A percentile compares a stretch with the other conserved stretches of the same genome.
These are phyloP conservation scores for Apotomis turbidana DNA, from an alignment of 2,888 invertebrate species.

Conservation along the genomic window DNA sequence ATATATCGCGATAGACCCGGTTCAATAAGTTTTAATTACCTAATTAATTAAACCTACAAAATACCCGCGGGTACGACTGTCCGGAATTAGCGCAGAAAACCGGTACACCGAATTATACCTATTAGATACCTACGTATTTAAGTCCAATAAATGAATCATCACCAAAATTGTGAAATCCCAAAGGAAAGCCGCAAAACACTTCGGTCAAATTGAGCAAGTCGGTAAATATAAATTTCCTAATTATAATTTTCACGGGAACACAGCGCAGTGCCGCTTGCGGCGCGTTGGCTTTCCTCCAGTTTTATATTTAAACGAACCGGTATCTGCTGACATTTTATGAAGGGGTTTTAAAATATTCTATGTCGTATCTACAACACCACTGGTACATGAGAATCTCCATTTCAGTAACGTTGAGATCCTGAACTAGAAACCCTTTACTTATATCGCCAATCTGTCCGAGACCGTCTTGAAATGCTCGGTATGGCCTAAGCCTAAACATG, in stretches of 20 bases:
- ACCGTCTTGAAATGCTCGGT: too few species aligned
- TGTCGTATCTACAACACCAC: not conserved
- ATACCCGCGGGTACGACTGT: too few species aligned
- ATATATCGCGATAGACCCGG: too few species aligned
- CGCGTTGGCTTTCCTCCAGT: slow-evolving; percentile 68
- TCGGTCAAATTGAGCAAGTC: slow-evolving; percentile 34
- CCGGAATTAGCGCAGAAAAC: too few species aligned
- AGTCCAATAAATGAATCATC: not conserved
- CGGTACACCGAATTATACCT: too few species aligned
- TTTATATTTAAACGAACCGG: slow-evolving; percentile 42
- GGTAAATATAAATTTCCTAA: slow-evolving; percentile 75
- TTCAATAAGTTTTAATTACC: too few species aligned
- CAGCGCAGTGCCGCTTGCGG: slow-evolving; percentile 60
- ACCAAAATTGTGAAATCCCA: not conserved
- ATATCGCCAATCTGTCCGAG: too few species aligned
- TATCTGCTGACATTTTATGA: slow-evolving; percentile 42
- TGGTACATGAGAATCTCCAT: not conserved
- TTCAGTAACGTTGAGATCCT: not conserved
- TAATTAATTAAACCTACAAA: too few species aligned
- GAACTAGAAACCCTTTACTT: too few species aligned
- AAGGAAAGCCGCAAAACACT: not conserved
- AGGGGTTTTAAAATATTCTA: slow-evolving; percentile 33
- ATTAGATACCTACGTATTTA: not conserved
- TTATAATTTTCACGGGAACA: slow-evolving; percentile 77
- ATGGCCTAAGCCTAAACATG: too few species aligned